Conservation (phyloP, 37 sponge, comb jelly and placozoan species). For the Spongilla lacustris region DNA sequence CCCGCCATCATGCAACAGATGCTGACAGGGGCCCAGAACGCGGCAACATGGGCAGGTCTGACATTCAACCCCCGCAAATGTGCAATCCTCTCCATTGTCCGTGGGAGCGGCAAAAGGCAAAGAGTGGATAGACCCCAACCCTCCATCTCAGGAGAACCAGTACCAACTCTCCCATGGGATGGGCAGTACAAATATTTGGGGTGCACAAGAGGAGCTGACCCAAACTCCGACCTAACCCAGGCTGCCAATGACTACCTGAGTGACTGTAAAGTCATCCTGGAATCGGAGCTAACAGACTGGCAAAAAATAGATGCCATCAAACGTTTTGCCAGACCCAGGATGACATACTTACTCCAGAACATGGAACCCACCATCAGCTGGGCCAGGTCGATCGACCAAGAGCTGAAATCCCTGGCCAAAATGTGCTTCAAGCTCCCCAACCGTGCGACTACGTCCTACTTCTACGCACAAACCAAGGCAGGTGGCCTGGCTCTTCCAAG, state of each 20-base stretch:
- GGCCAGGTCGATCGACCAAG: conserved; percentile 9
- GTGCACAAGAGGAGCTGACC: neutral
- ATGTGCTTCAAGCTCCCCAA: conserved; percentile 15
- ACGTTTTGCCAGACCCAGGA: conserved; percentile 30
- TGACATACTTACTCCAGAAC: conserved; percentile 10
- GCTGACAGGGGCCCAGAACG: conserved; percentile 3
- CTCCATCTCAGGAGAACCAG: neutral
- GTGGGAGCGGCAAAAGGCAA: neutral
- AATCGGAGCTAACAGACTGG: conserved; percentile 39
- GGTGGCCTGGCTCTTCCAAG: conserved; percentile 50
- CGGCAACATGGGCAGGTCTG: conserved; percentile 4
- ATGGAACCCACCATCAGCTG: conserved; percentile 8
- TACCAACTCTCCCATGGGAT: conserved; percentile 26
- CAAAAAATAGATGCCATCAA: conserved; percentile 65
- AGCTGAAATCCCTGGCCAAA: conserved; percentile 13
- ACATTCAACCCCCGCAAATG: conserved; percentile 17
- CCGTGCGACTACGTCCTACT: conserved; percentile 18
- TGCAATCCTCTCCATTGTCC: conserved; percentile 34
- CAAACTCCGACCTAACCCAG: neutral
- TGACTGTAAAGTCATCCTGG: neutral
- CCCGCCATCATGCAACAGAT: conserved; percentile 1
- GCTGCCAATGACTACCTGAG: neutral
- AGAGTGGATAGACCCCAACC: conserved; percentile 2
- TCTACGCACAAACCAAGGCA: conserved; percentile 6
- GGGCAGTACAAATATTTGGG: conserved; percentile 39